phyloP scores from a whole-genome alignment of 1,140 invertebrate genomes.

The Camponotus pennsylvanicus region DNA sequence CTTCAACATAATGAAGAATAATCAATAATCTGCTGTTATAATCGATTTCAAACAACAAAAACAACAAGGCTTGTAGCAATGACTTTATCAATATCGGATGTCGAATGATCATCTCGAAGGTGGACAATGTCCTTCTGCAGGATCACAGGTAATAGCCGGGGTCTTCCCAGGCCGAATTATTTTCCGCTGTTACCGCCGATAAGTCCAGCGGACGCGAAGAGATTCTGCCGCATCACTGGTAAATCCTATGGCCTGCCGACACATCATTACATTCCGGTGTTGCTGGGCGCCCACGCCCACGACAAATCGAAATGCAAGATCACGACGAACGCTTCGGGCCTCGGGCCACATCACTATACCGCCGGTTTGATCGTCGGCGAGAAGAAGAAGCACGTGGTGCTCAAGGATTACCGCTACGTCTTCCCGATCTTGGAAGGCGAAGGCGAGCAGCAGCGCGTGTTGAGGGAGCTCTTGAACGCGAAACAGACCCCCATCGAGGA shows the following conservation, averaged over 20 bases:
- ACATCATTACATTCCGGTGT: conserved; percentile 93
- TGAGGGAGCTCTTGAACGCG: conserved; percentile 88
- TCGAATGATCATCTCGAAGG: conserved; percentile 54
- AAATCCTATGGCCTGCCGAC: conserved; percentile 92
- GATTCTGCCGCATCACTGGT: conserved; percentile 93
- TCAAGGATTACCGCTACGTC: conserved; percentile 91
- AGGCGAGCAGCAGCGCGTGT: conserved; percentile 88
- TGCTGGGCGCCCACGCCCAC: conserved; percentile 87
- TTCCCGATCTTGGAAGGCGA: conserved; percentile 90
- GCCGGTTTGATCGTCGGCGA: conserved; percentile 88
- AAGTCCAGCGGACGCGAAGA: conserved; percentile 92
- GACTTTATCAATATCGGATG: neutral
- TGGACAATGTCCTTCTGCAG: conserved; percentile 90
- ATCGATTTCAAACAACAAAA: neutral
- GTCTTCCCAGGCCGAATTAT: conserved; percentile 93
- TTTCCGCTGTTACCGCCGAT: conserved; percentile 93
- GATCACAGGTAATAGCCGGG: conserved; percentile 93
- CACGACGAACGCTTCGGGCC: conserved; percentile 87
- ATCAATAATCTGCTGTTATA: neutral
- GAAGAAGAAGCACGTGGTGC: conserved; percentile 88
- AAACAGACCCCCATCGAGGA: conserved; percentile 87
- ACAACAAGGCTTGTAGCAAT: neutral
- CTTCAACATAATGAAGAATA: neutral
- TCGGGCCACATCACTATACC: conserved; percentile 87
- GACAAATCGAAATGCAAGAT: conserved; percentile 89